Percentiles rank a stretch among this genome's conserved stretches.
These are phyloP conservation scores for Caloenas nicobarica DNA, from an alignment of 2,113 vertebrate species.

Conservation along the genomic window DNA sequence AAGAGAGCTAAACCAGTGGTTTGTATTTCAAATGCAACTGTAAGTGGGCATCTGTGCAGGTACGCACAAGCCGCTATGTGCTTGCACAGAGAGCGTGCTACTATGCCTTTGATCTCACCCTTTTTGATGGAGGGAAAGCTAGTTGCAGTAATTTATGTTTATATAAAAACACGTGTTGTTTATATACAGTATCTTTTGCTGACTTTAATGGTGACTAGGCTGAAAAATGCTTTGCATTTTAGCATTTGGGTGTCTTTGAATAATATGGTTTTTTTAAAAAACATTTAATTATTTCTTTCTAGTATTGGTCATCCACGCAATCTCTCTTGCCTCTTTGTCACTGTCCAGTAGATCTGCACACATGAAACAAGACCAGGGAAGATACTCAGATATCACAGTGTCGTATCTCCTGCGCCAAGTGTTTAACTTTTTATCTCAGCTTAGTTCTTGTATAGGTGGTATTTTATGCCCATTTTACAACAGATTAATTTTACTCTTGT, in stretches of 20 bases:
- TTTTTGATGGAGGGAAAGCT: neutral
- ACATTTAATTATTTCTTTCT: neutral
- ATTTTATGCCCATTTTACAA: neutral
- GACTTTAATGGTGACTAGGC: neutral
- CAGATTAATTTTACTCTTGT: slow-evolving; percentile 2
- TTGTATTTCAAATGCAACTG: neutral
- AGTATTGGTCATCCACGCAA: neutral
- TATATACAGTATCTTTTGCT: neutral
- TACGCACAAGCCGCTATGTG: fast-evolving
- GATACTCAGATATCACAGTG: neutral
- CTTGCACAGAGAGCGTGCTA: neutral
- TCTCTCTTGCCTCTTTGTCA: neutral
- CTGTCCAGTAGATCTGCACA: neutral
- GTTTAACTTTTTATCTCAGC: neutral
- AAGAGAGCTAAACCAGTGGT: neutral
- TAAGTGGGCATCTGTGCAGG: neutral
- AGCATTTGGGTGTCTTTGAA: neutral
- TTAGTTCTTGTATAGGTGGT: neutral
- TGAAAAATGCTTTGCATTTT: neutral
- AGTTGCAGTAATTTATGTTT: neutral
- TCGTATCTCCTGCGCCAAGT: neutral
- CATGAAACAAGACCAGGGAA: neutral
- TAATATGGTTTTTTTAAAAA: neutral
- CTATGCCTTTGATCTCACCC: neutral
- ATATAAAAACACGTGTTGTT: neutral